These are phyloP conservation scores for Oeneis ivallda DNA, from an alignment of 2,888 invertebrate species.

Conservation along the genomic window DNA sequence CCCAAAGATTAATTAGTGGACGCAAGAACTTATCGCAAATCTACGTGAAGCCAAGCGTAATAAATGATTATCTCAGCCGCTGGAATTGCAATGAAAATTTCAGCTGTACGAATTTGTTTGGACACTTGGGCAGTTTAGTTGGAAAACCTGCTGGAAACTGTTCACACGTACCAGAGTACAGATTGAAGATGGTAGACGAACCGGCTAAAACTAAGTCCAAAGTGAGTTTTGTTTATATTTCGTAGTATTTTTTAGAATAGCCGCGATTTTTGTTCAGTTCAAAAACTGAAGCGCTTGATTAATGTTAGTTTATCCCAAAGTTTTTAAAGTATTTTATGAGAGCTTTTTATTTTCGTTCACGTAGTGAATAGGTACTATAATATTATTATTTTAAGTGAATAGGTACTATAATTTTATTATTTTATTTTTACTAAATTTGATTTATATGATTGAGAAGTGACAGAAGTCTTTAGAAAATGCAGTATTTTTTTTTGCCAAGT, in stretches of 20 bases:
- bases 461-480: no score
- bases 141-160: conserved; percentile 53
- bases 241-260: neutral
- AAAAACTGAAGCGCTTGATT: neutral
- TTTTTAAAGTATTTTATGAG: neutral
- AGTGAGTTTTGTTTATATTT: conserved; percentile 49
- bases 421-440: no score
- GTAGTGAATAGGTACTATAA: no score
- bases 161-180: conserved; percentile 58
- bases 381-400: no score
- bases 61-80: conserved; percentile 66
- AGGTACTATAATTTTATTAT: no score
- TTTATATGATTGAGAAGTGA: no score
- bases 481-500: no score
- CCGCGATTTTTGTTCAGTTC: neutral
- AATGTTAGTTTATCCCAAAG: neutral
- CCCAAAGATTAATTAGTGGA: conserved; percentile 73
- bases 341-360: neutral
- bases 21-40: conserved; percentile 73
- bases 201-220: conserved; percentile 49
- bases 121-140: conserved; percentile 49
- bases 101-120: conserved; percentile 53
- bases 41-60: conserved; percentile 67
- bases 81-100: conserved; percentile 69
- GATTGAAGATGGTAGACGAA: conserved; percentile 43